These are phyloP conservation scores for Hassar affinis DNA, from an alignment of 2,113 vertebrate genomes.

Conservation along the genomic window DNA sequence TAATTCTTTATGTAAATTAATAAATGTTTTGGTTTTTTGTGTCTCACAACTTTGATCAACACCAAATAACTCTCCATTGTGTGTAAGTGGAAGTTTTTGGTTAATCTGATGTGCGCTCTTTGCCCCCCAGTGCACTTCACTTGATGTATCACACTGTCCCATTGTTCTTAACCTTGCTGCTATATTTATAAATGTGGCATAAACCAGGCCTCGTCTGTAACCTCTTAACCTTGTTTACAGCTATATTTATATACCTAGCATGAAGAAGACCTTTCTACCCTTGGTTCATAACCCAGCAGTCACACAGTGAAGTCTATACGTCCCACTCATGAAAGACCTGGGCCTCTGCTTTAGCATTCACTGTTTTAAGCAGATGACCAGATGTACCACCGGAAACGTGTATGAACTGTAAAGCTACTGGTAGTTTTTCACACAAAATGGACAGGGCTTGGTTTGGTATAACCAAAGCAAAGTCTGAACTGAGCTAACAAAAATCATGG, in stretches of 20 bases:
- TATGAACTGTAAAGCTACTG: conserved; percentile 1
- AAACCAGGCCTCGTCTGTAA: conserved; percentile 7
- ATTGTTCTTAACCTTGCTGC: conserved; percentile 3
- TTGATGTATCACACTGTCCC: neutral
- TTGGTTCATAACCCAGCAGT: neutral
- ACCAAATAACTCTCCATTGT: neutral
- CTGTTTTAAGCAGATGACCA: conserved; percentile 26
- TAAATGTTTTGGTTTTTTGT: neutral
- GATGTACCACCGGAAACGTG: neutral
- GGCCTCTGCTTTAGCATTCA: conserved; percentile 18
- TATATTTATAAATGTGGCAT: neutral
- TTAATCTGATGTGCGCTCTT: neutral
- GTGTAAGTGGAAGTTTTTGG: neutral
- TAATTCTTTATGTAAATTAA: neutral
- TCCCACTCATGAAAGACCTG: neutral
- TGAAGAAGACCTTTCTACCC: conserved; percentile 4
- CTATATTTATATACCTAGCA: conserved; percentile 15
- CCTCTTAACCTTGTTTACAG: conserved; percentile 11
- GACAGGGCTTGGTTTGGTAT: neutral
- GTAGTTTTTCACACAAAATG: neutral
- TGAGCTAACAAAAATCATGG: neutral
- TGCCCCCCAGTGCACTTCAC: neutral
- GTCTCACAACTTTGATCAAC: neutral
- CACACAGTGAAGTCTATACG: neutral
- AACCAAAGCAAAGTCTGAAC: neutral